Percentiles rank a stretch among this genome's conserved stretches.
Conservation (phyloP, 2,113 vertebrate species). For the Tupaia chinensis region DNA sequence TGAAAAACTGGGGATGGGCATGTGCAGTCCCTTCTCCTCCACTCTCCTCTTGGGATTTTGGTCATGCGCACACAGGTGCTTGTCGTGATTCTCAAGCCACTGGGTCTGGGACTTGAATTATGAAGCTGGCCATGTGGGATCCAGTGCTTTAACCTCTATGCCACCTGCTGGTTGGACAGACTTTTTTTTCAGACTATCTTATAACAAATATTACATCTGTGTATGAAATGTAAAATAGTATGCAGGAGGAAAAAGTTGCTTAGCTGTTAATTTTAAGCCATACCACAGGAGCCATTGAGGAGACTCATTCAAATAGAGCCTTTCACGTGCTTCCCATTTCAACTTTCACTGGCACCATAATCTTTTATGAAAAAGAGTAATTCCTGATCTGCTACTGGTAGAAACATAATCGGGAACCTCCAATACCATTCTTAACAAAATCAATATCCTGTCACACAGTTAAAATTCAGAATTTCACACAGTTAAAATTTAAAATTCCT, state of each 20-base stretch:
- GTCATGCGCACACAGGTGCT: too few species aligned
- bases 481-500: slow-evolving; percentile 23
- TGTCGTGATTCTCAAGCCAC: too few species aligned
- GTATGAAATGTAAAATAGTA: background rate
- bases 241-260: slow-evolving; percentile 50
- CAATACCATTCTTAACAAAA: background rate
- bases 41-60: too few species aligned
- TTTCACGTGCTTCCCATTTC: background rate
- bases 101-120: too few species aligned
- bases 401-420: background rate
- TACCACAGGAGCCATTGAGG: background rate
- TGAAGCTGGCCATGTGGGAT: too few species aligned
- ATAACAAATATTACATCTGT: background rate
- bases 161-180: too few species aligned
- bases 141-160: too few species aligned
- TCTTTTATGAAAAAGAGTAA: background rate
- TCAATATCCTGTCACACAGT: background rate
- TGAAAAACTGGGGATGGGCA: too few species aligned
- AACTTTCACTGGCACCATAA: background rate
- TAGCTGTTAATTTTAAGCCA: slow-evolving; percentile 20
- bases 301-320: background rate
- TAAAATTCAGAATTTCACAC: slow-evolving; percentile 17
- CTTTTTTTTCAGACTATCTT: background rate
- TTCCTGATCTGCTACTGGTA: background rate
- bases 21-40: too few species aligned